Evolutionary conservation across 2,113 vertebrate species (phyloP).

Genomic region (Cyprinodon brontotheroides): DNA sequence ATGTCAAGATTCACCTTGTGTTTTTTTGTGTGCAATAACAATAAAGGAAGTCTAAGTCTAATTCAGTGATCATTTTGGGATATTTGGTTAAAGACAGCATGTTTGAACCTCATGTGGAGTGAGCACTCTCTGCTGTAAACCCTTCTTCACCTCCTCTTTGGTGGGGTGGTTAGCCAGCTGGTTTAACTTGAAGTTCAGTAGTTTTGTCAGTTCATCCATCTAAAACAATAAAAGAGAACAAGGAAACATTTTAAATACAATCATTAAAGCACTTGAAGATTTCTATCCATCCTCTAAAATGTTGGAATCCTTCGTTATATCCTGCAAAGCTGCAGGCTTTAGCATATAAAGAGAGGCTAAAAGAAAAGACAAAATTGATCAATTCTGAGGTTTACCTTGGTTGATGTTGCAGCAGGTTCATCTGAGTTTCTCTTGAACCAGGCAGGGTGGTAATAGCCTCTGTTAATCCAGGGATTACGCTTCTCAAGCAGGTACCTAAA

Average conservation of each 20-base stretch:
- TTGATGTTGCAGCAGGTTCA: slow-evolving; percentile 17
- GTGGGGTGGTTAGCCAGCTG: slow-evolving; percentile 79
- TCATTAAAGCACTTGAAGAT: not conserved
- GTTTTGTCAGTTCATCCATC: slow-evolving; percentile 84
- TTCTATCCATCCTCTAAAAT: not conserved
- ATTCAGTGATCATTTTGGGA: not conserved
- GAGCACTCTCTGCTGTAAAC: slow-evolving; percentile 75
- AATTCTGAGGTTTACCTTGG: slow-evolving; percentile 53
- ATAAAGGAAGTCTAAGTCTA: too few species aligned
- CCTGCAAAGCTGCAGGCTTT: not conserved
- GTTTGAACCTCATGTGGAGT: slow-evolving; percentile 85
- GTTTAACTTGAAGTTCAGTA: slow-evolving; percentile 87
- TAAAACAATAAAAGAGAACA: slow-evolving; percentile 39
- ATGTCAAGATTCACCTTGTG: too few species aligned
- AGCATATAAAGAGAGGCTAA: not conserved
- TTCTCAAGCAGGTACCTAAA: slow-evolving; percentile 77
- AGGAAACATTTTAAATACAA: not conserved
- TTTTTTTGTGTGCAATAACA: too few species aligned
- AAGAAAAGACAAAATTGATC: not conserved
- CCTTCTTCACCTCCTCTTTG: slow-evolving; percentile 71
- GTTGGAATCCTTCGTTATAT: not conserved
- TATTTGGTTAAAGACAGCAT: not conserved
- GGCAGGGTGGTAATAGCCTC: slow-evolving; percentile 80
- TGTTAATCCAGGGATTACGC: slow-evolving; percentile 74
- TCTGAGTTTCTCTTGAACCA: slow-evolving; percentile 81